These are phyloP conservation scores for Cerastis leucographa DNA, from an alignment of 2,888 invertebrate species.

Conservation along the genomic window DNA sequence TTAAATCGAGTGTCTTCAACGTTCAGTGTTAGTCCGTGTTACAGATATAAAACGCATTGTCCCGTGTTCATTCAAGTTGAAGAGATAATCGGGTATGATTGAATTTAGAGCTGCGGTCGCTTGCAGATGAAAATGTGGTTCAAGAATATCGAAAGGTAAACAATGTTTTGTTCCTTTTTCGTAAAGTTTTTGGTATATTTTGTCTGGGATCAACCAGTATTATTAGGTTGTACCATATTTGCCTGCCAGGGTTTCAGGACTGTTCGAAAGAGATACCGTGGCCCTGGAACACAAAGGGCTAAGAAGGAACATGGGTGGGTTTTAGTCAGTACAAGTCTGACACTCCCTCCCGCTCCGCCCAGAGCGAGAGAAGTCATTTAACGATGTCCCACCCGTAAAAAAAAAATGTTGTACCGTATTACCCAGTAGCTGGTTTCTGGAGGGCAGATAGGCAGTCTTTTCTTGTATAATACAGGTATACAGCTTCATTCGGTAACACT, in stretches of 20 bases:
- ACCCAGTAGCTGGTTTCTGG: too few species aligned
- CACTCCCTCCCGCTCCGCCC: too few species aligned
- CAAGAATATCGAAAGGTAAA: background rate
- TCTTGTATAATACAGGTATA: background rate
- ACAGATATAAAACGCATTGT: conserved; percentile 31
- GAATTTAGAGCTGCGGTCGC: conserved; percentile 13
- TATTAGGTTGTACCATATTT: too few species aligned
- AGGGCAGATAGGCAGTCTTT: background rate
- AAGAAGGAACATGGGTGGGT: too few species aligned
- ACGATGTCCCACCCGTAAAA: too few species aligned
- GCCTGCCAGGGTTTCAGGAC: too few species aligned
- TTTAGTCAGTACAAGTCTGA: too few species aligned
- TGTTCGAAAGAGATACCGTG: too few species aligned
- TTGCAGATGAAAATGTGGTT: background rate
- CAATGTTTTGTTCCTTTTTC: background rate
- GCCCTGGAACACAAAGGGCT: too few species aligned
- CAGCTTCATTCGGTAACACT: background rate
- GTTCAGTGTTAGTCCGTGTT: conserved; percentile 7
- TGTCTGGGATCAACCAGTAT: background rate
- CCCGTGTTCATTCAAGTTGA: conserved; percentile 22
- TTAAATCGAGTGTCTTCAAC: conserved; percentile 2
- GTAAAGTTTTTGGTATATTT: background rate
- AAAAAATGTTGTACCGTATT: too few species aligned
- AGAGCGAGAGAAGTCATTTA: too few species aligned
- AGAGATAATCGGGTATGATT: conserved; percentile 50